A percentile compares a stretch with the other conserved stretches of the same genome.
Conservation (phyloP, 2,888 invertebrate species). For the Unio delphinus region DNA sequence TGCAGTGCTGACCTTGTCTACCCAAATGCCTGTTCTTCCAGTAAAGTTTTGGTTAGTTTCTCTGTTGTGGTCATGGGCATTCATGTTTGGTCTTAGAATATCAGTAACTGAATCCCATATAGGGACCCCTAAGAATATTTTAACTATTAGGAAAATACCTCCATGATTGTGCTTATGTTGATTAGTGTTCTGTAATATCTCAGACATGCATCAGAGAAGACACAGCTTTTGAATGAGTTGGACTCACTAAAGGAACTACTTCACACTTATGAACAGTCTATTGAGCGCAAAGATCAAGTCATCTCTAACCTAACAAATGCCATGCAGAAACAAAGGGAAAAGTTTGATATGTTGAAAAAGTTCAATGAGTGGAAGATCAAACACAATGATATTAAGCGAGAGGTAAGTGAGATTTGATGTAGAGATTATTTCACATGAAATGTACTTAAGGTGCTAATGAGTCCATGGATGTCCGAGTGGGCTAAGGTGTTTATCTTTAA, state of each 20-base stretch:
- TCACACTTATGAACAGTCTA: conserved; percentile 66
- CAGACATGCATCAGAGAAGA: conserved; percentile 61
- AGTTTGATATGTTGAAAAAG: conserved; percentile 58
- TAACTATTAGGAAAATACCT: too few species aligned
- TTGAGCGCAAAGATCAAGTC: conserved; percentile 67
- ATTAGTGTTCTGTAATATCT: background rate
- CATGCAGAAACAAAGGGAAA: conserved; percentile 66
- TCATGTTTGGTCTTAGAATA: too few species aligned
- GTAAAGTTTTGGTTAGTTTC: too few species aligned
- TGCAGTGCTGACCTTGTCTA: too few species aligned
- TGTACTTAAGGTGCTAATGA: too few species aligned
- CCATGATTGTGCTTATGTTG: too few species aligned
- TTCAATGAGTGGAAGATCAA: conserved; percentile 67
- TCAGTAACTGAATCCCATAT: too few species aligned
- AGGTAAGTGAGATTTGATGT: conserved; percentile 43
- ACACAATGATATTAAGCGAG: conserved; percentile 62
- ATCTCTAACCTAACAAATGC: conserved; percentile 67
- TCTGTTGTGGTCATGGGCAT: too few species aligned
- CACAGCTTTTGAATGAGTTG: conserved; percentile 56
- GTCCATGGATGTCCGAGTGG: too few species aligned
- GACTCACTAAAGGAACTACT: conserved; percentile 65
- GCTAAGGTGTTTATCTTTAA: too few species aligned
- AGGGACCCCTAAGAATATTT: too few species aligned
- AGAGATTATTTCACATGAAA: background rate
- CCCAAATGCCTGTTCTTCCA: too few species aligned